Evolutionary conservation across 2,888 invertebrate genomes (phyloP), one percentile per base, ranked within the genome.

Genomic region (Agrotis puta): DNA sequence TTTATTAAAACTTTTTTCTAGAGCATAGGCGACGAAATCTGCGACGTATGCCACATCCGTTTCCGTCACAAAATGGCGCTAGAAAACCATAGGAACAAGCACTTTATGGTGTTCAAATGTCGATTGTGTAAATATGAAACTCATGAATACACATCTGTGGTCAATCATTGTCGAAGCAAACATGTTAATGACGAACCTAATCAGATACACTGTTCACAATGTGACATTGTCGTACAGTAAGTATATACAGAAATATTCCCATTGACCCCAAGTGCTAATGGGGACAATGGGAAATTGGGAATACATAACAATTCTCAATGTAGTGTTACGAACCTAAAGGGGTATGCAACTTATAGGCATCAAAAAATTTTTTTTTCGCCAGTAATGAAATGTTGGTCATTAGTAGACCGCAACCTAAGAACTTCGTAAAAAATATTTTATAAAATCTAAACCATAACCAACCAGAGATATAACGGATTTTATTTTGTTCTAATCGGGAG

Each of bases 121-220:
- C 71, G 72, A 0, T 74, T 93, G 0, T 94, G 94, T 57, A 74
- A 71, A 1, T 90, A 91, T 47, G 86, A 84, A 9, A 85, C 88
- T 0, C 61, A 83, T 0, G 85, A 90, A 4, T 48, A 82, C 0
- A 84, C 86, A 74, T 86, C 90, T 0, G 88, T 87, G 0, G 14
- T 82, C 0, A 87, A 78, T 7, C 94, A 94, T 48, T 88, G 88
- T 5, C 70, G 80, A 0, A 27, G 47, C 0, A 93, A 91, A n/a
- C 93, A 93, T 48, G 70, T 58, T 0, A 50, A n/a, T 0, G 92
- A 92, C 43, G 45, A 39, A 0, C 45, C 64, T 0, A 82, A 88
- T 0, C 74, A 65, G 0, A 90, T 93, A 79, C 92, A 93, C 22
- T 93, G 93, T 68, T 47, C 64, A 0, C 88, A 90, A 51, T 93